Evolutionary conservation across 2,888 invertebrate genomes (phyloP), one percentile per base, ranked within the genome.

Genomic region (Copidosoma aretas): DNA sequence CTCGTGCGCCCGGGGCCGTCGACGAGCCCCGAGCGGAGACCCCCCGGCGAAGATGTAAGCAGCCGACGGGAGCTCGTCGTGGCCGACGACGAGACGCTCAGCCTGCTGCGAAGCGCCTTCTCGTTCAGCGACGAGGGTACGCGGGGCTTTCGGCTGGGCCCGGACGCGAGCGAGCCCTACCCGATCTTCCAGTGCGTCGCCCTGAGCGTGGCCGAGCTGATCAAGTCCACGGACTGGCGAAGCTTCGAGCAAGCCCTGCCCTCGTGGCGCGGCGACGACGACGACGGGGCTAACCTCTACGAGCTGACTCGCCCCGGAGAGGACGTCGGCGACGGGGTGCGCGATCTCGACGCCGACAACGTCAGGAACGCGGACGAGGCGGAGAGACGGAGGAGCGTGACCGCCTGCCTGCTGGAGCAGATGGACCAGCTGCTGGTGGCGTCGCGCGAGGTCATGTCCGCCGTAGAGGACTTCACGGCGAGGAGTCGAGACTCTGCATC

Each of bases 71-170:
- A 46, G 43, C 17, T 46, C 43, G 17, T 12, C 14, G 17, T 61
- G 10, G 51, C 62, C 24, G 67, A 71, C 24, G 69, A 64, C 32
- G 71, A 71, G n/a, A 71, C 66, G 0, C 52, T 71, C 8, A 59
- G 14, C 25, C n/a, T 58, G 53, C 21, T 66, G 5, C 56, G 58
- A 41, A 61, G 14, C 25, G 69, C 69, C 1, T 71, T 71, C 25
- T 69, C 69, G 1, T 58, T 56, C 56, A 69, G 63, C 46, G 67
- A 71, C 53, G 64, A 71, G 12, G 51, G 19, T 24, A 46, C 62
- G 5, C 57, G 64, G 1, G 67, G 64, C 14, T 68, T 67, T 25
- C 61, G 22, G 0, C 43, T 61, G 8, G 64, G 69, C 0, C 52
- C 64, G 1, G 64, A 71, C 1, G 17, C 43, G 0, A 53, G 41